Conservation (phyloP, 2,888 invertebrate species). For the Agrenia bidenticulata region DNA sequence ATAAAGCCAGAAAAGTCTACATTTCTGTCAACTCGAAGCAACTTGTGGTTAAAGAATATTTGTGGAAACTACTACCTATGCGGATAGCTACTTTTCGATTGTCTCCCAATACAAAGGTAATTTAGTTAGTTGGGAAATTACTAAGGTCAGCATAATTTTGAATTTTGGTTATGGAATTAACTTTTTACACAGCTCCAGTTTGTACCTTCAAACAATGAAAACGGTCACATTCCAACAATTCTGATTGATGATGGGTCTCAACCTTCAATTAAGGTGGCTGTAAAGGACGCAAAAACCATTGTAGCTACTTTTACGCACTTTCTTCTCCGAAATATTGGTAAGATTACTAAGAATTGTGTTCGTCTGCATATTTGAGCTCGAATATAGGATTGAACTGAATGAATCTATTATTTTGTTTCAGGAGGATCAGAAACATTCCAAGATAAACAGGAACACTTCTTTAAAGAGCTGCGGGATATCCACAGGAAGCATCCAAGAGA, state of each 20-base stretch:
- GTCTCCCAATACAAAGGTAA: slow-evolving; percentile 89
- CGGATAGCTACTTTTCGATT: slow-evolving; percentile 85
- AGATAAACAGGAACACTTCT: slow-evolving; percentile 70
- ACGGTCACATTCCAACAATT: slow-evolving; percentile 66
- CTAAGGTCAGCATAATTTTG: not conserved
- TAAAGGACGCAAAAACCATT: slow-evolving; percentile 83
- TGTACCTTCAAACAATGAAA: slow-evolving; percentile 63
- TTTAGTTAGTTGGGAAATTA: not conserved
- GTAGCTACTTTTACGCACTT: slow-evolving; percentile 91
- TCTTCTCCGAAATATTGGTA: slow-evolving; percentile 83
- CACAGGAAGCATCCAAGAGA: slow-evolving; percentile 87
- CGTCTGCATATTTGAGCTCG: slow-evolving; percentile 2
- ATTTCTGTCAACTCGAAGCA: slow-evolving; percentile 90
- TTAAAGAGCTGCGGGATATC: slow-evolving; percentile 77
- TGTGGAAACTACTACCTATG: slow-evolving; percentile 89
- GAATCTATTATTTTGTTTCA: slow-evolving; percentile 50
- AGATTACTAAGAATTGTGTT: slow-evolving; percentile 7
- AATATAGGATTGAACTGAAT: not conserved
- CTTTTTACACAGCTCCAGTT: slow-evolving; percentile 65
- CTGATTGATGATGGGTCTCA: slow-evolving; percentile 89
- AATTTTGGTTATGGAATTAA: slow-evolving; percentile 16
- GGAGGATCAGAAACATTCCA: slow-evolving; percentile 92
- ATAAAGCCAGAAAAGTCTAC: slow-evolving; percentile 81
- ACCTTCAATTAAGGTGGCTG: slow-evolving; percentile 77
- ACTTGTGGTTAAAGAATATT: slow-evolving; percentile 88